A percentile compares a stretch with the other conserved stretches of the same genome.
phyloP scores from a whole-genome alignment of 2,888 invertebrate species.

The Cyaniris semiargus region DNA sequence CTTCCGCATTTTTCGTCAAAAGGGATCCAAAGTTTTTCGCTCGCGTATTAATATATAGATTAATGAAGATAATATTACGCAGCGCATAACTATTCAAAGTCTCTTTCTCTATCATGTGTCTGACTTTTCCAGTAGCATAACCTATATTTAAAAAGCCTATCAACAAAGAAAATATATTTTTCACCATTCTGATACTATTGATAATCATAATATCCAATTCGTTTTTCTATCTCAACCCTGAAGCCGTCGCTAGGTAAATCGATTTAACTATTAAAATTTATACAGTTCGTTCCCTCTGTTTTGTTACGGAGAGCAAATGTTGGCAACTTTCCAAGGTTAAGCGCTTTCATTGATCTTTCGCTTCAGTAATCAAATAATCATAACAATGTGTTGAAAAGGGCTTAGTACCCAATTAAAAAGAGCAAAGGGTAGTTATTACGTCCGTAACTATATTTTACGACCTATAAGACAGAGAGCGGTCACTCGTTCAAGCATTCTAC shows the following conservation, averaged over 20 bases:
- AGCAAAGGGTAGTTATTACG: background rate
- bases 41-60: too few species aligned
- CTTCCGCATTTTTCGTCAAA: too few species aligned
- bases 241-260: background rate
- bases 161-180: too few species aligned
- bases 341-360: constrained; percentile 30
- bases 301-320: constrained; percentile 16
- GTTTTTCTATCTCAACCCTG: background rate
- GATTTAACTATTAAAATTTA: constrained; percentile 24
- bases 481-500: too few species aligned
- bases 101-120: background rate
- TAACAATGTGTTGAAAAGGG: constrained; percentile 20
- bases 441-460: too few species aligned
- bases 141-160: too few species aligned
- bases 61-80: too few species aligned
- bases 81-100: too few species aligned
- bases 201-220: background rate
- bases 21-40: too few species aligned
- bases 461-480: too few species aligned
- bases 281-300: constrained; percentile 20
- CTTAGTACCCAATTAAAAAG: constrained; percentile 1
- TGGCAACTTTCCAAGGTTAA: constrained; percentile 29
- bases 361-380: constrained; percentile 26
- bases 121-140: background rate
- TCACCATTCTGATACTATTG: background rate